Evolutionary conservation across 2,797 vertebrate species (phyloP).

Genomic region (Uromys caudimaculatus): DNA sequence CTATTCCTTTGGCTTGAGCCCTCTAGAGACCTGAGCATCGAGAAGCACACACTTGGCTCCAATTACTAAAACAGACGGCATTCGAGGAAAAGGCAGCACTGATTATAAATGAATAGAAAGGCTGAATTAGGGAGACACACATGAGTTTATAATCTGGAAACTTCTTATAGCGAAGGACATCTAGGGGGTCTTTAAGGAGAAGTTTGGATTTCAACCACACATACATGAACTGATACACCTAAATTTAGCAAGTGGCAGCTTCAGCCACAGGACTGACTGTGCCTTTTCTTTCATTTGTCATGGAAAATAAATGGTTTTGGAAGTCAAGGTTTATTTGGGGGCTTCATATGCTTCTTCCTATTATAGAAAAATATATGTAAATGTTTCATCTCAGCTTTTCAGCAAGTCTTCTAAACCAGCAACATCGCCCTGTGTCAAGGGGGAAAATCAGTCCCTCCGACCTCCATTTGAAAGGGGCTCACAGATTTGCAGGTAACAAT

Average conservation of each 20-base stretch:
- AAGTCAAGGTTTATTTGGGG: constrained; percentile 33
- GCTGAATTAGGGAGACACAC: not conserved
- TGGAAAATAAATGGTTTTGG: constrained; percentile 31
- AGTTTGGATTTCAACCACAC: constrained; percentile 58
- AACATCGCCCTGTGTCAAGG: not conserved
- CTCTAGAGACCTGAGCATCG: not conserved
- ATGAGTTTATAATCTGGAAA: constrained; percentile 46
- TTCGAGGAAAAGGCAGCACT: constrained; percentile 38
- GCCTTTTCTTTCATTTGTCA: constrained; percentile 42
- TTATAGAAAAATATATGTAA: constrained; percentile 42
- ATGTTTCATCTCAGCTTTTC: not conserved
- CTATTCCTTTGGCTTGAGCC: not conserved
- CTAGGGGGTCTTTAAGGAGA: not conserved
- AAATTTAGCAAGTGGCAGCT: constrained; percentile 49
- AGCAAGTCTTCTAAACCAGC: not conserved
- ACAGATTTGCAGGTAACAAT: not conserved
- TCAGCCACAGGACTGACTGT: constrained; percentile 11
- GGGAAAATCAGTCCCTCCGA: not conserved
- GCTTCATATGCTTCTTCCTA: not conserved
- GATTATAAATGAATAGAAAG: constrained; percentile 27
- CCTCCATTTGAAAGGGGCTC: not conserved
- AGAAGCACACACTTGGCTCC: constrained; percentile 26
- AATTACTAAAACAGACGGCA: not conserved
- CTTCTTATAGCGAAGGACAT: constrained; percentile 4
- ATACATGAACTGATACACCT: constrained; percentile 40